Evolutionary conservation across 92 coral and sea anemone species (phyloP), one percentile per base, ranked within the genome.

Genomic region (Phenganax stokvisi): DNA sequence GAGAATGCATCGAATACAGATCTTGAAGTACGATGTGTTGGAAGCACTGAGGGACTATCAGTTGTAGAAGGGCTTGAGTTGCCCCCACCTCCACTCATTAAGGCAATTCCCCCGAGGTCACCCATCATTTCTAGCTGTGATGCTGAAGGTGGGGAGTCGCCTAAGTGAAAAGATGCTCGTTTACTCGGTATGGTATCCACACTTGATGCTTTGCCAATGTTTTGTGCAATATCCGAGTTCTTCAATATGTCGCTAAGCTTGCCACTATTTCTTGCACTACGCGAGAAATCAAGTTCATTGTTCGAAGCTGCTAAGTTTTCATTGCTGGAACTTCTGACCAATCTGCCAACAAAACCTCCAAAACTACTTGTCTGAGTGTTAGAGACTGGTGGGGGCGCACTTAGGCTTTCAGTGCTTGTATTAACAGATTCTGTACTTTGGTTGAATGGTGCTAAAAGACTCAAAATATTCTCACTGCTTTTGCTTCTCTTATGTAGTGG

Each of bases 141-240:
- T 12, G 99, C 97, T 10, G 99, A 92, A 0, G 97, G 99, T 0
- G 97, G 97, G 10, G 97, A 89, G 51, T 86, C 90, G 9, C 99
- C 88, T 15, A 97, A 80, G 17, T 76, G 88, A 71, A 89, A 87
- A 3, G 85, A 88, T 30, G 86, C 88, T 9, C 83, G 83, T 31
- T 79, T 79, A 30, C 53, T 79, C 25, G 51, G 51, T 51, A 85
- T 83, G 3, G 90, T 74, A 57, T 96, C 99, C 13, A 96, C 74
- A 63, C 99, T 96, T 3, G 96, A 85, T 2, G 99, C 87, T 27
- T 92, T 91, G 15, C 99, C 99, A 47, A 96, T 85, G 53, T 92
- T 96, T 12, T 91, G 89, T 17, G 75, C 76, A 13, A 82, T 75
- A 81, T 57, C 84, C 57, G 86, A 87, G 75, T 81, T 88, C 72